phyloP scores from a whole-genome alignment of 1,140 invertebrate genomes.

The Brachionus angularis region DNA sequence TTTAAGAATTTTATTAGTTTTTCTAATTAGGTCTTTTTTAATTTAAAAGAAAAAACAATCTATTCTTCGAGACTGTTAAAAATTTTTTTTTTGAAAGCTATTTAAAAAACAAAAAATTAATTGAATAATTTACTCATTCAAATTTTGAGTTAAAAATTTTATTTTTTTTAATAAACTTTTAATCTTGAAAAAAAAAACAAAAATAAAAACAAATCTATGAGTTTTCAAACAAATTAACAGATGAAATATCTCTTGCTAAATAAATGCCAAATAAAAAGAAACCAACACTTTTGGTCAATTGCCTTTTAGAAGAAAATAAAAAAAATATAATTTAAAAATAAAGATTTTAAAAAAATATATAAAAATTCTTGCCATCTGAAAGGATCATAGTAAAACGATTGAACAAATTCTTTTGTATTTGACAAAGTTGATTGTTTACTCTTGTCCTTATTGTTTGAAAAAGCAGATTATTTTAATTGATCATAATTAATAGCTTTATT shows the following conservation, averaged over 20 bases:
- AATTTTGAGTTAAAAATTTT: too few species aligned
- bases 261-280: constrained; percentile 43
- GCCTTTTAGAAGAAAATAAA: constrained; percentile 1
- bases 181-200: too few species aligned
- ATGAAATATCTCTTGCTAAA: constrained; percentile 41
- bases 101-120: too few species aligned
- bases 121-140: too few species aligned
- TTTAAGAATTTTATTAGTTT: too few species aligned
- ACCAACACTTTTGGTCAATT: constrained; percentile 43
- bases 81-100: too few species aligned
- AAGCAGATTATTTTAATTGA: not conserved
- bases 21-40: too few species aligned
- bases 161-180: too few species aligned
- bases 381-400: constrained; percentile 36
- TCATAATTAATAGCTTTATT: not conserved
- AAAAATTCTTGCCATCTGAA: constrained; percentile 18
- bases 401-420: constrained; percentile 23
- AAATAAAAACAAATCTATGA: constrained; percentile 2
- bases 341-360: not conserved
- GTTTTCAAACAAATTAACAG: constrained; percentile 35
- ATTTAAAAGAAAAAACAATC: too few species aligned
- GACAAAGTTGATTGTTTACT: not conserved
- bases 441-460: not conserved
- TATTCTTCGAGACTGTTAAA: too few species aligned
- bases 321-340: not conserved